Evolutionary conservation across 2,113 vertebrate genomes (phyloP), one percentile per base, ranked within the genome.

Genomic region (Microcebus griseorufus): DNA sequence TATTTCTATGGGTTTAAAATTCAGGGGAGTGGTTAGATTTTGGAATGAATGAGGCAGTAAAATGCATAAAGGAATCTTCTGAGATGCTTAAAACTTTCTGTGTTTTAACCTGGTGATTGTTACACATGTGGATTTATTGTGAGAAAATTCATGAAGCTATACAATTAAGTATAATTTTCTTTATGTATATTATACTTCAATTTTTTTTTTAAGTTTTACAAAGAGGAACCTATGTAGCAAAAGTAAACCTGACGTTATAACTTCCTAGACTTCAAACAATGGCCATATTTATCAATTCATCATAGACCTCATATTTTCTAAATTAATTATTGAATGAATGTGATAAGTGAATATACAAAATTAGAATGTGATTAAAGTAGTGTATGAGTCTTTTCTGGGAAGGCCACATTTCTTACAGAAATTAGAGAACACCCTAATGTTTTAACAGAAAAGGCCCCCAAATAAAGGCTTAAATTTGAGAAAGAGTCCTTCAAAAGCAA

Each of bases 241-340:
- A 79, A 65, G 10, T 27, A 75, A 69, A 69, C 23, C 58, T 86
- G 25, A 90, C 8, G 29, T 81, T 87, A 55, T 1, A 67, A 75
- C 27, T 22, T 80, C 58, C 9, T 16, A 42, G 81, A 85, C 29
- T 27, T 60, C 58, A 73, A 91, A 95, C 18, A 3, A 17, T 75
- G 22, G 3, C 37, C 13, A 32, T 78, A 22, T 92, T 62, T 89
- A 53, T 45, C 78, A 88, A 32, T 88, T 94, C 37, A 83, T 65
- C 12, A 39, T 78, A 95, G 12, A 79, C 11, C 11, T 10, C 14
- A 14, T 55, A 78, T 78, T 75, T 87, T 87, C 53, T 78, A 48
- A 88, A 88, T 51, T 64, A 93, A 88, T 95, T 70, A 3, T 48
- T 95, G 51, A 70, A 70, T 72, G 45, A 83, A 51, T 96, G 45